Evolutionary conservation across 2,113 vertebrate genomes (phyloP), one percentile per base, ranked within the genome.

Genomic region (Lamprologus speciosus): DNA sequence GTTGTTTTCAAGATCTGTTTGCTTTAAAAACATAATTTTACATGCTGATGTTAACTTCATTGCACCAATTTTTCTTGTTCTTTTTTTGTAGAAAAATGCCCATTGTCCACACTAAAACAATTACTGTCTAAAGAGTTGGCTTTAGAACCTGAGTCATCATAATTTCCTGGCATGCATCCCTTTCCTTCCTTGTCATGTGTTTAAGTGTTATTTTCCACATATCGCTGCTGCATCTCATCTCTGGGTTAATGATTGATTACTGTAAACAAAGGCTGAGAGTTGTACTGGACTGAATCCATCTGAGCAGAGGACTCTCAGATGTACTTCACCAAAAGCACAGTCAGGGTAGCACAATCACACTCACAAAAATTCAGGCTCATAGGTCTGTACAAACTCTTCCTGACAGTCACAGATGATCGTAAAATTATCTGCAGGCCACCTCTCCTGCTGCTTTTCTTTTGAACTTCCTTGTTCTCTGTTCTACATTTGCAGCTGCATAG

Each of bases 261-360:
- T 86, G 73, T 87, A 87, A 85, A 92, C 87, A 89, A 85, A 58
- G 28, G 19, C 26, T 78, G 81, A 78, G 81, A 87, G 86, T 21
- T 81, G 60, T 8, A 4, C 37, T 95, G 93, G 94, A 89, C 73
- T 5, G 19, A 47, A 58, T 88, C 93, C 94, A 95, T 88, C 60
- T 90, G 33, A 90, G 85, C 73, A 78, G 80, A 85, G 82, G 40
- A 85, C 58, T 31, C 23, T 50, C 14, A 37, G 33, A 68, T 37
- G 33, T 5, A 28, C 42, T 78, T 50, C 16, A n/a, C 7, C 45
- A 78, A 4, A 78, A 50, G 45, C 2, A 50, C 6, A 28, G 70
- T 31, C 9, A 50, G 70, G 26, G 45, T 26, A 78, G 45, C 42
- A 63, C 3, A 33, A 19, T 60, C 63, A 78, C 81, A 68, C 83